A percentile compares a stretch with the other conserved stretches of the same genome.
Evolutionary conservation across 2,888 invertebrate genomes (phyloP).

Genomic region (Lepidonotus clava): DNA sequence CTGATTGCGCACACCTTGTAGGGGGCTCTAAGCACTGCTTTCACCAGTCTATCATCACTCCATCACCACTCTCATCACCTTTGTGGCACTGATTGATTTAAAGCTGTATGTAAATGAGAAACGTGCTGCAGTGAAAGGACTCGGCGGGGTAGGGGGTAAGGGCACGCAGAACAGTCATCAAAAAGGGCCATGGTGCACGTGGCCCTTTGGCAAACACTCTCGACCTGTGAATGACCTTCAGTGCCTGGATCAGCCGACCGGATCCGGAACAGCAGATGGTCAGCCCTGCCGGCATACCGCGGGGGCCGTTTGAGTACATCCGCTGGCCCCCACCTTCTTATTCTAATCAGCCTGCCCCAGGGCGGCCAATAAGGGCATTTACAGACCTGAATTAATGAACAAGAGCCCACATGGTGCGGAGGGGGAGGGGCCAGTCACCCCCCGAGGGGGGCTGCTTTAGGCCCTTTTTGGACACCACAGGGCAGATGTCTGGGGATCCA

Average conservation of each 20-base stretch:
- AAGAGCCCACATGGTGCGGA: slow-evolving; percentile 22
- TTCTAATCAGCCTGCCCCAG: not conserved
- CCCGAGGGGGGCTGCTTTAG: not conserved
- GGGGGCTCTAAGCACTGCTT: no score
- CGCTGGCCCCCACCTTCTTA: no score
- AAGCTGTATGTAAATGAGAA: slow-evolving; percentile 40
- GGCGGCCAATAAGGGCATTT: slow-evolving; percentile 24
- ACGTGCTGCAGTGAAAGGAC: not conserved
- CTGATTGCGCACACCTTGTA: no score
- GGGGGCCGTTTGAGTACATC: no score
- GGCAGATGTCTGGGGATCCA: slow-evolving; percentile 21
- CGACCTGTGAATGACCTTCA: slow-evolving; percentile 28
- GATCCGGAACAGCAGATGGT: slow-evolving; percentile 51
- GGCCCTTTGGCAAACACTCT: slow-evolving; percentile 20
- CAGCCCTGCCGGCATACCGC: slow-evolving; percentile 10
- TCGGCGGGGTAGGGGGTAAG: not conserved
- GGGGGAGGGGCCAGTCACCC: not conserved
- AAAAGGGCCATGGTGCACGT: not conserved
- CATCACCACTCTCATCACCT: not conserved
- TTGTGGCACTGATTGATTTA: slow-evolving; percentile 40
- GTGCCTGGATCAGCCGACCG: slow-evolving; percentile 32
- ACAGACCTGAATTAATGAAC: slow-evolving; percentile 34
- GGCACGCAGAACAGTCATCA: not conserved
- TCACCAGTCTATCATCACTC: slow-evolving; percentile 27
- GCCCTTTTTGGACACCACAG: not conserved